phyloP scores from a whole-genome alignment of 2,113 vertebrate species.

The Merops nubicus region DNA sequence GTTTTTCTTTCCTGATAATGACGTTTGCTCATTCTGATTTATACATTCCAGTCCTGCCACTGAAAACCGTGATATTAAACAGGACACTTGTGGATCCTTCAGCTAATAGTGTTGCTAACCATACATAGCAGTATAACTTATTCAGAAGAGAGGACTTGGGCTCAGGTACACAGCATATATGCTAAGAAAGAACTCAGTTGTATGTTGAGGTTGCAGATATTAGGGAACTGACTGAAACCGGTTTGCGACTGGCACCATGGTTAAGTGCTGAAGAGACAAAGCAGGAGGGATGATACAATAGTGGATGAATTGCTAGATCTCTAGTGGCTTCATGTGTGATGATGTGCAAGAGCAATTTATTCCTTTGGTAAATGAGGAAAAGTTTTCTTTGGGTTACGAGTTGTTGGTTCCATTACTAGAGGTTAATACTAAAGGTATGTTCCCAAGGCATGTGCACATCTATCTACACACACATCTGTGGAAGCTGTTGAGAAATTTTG shows the following conservation, averaged over 20 bases:
- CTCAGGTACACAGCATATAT: background rate
- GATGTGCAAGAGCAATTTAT: background rate
- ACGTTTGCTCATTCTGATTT: background rate
- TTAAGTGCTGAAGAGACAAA: background rate
- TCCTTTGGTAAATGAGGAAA: background rate
- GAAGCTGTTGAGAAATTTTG: background rate
- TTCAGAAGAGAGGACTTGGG: fast-evolving
- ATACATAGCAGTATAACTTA: background rate
- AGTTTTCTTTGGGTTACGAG: background rate
- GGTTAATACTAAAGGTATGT: background rate
- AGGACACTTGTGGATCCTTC: background rate
- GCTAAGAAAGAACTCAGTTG: background rate
- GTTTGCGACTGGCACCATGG: background rate
- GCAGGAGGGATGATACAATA: fast-evolving
- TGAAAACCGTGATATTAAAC: background rate
- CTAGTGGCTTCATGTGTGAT: background rate
- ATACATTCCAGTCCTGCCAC: background rate
- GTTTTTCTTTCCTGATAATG: background rate
- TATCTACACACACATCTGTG: background rate
- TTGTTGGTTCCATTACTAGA: background rate
- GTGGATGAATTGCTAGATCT: background rate
- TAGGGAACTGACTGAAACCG: background rate
- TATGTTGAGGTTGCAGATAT: background rate
- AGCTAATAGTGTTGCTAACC: background rate
- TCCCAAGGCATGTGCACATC: background rate